Evolutionary conservation across 92 coral and sea anemone genomes (phyloP), one percentile per base, ranked within the genome.

Genomic region (Montipora capitata): DNA sequence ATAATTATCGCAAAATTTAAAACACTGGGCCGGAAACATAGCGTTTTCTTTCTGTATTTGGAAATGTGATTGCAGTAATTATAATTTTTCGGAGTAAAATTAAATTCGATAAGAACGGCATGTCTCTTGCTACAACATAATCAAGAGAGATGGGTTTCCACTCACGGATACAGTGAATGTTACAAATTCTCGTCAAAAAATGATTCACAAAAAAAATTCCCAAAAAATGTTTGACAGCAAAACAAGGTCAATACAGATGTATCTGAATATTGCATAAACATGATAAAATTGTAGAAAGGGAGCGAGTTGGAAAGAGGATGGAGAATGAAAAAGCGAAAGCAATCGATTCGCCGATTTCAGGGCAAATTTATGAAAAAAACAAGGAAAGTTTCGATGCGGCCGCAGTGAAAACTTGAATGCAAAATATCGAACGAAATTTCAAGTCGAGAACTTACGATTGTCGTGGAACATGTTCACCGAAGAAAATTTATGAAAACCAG

Each of bases 261-360:
- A 72, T 72, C 49, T 42, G 87, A 72, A 83, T 72, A 57, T 73
- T 83, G 87, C 72, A 58, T 20, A 58, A 72, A 73, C 79, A 72
- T 83, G 79, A 83, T 68, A 5, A 49, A 75, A 61, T 72, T 83
- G 13, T 6, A 61, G 20, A 72, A 42, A 44, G 78, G 70, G 44
- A 68, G 57, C 39, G 77, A 14, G 76, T 4, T 10, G n/a, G 73
- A 13, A 45, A 18, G 40, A 7, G 16, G 14, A 18, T n/a, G 59
- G 12, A 17, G 16, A 15, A 16, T 40, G 15, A 16, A 14, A 66
- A 44, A 45, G 16, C 5, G 68, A 27, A 68, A 10, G 67, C 10
- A 9, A n/a, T 3, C 40, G 38, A 67, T 67, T 54, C 51, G 41
- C 10, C 44, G 75, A 80, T 67, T 35, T 18, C 44, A 72, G 20